A percentile compares a stretch with the other conserved stretches of the same genome.
phyloP scores from a whole-genome alignment of 2,113 vertebrate species.

The Cheirogaleus medius region DNA sequence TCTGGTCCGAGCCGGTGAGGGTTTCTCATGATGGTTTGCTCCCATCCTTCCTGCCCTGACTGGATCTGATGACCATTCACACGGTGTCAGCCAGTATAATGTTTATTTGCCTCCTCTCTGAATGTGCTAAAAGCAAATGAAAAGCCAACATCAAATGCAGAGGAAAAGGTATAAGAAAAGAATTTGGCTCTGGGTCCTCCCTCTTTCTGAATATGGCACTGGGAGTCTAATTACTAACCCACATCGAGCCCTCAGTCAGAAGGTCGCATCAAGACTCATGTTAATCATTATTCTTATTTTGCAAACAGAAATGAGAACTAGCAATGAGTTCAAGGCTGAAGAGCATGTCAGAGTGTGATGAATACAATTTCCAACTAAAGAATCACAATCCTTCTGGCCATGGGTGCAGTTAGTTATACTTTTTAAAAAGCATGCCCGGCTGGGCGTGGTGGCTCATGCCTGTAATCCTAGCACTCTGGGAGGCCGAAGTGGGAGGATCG shows the following conservation, averaged over 20 bases:
- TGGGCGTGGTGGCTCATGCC: too few relatives aligned
- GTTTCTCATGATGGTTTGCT: conserved; percentile 32
- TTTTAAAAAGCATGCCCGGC: not conserved
- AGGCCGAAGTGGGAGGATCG: too few relatives aligned
- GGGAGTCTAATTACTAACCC: not conserved
- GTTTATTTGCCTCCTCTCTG: conserved; percentile 16
- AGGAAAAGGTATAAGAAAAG: conserved; percentile 4
- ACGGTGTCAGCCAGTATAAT: not conserved
- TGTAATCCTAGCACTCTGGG: too few relatives aligned
- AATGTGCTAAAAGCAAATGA: conserved; percentile 60
- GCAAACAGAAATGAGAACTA: not conserved
- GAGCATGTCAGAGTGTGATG: conserved; percentile 26
- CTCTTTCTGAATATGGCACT: conserved; percentile 9
- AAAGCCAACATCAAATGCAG: conserved; percentile 35
- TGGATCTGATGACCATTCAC: conserved; percentile 1
- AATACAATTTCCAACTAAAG: conserved; percentile 26
- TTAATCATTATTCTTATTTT: conserved; percentile 53
- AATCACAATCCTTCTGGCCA: conserved; percentile 25
- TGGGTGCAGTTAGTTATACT: not conserved
- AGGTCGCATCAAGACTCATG: not conserved
- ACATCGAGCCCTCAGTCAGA: not conserved
- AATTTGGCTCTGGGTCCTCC: not conserved
- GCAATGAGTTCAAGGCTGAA: conserved; percentile 30
- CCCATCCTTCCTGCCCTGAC: not conserved
- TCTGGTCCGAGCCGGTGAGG: not conserved